These are phyloP conservation scores for Radopholus similis DNA, from an alignment of 1,140 invertebrate genomes.

Conservation along the genomic window DNA sequence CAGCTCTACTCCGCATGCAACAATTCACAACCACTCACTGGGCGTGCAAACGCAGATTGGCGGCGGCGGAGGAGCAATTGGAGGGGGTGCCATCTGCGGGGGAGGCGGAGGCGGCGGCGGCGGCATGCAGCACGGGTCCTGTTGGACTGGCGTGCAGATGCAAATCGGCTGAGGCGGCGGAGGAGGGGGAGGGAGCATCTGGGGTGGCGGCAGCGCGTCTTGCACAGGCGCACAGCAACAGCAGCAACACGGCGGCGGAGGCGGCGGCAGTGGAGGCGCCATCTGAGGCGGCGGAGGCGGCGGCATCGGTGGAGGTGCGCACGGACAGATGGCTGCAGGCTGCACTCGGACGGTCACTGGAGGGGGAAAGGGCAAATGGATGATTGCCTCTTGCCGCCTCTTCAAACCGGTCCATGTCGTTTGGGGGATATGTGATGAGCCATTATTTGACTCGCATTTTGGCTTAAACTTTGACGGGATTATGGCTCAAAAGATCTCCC, in stretches of 20 bases:
- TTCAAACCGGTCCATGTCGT: no score
- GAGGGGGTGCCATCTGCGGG: no score
- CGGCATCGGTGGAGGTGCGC: neutral
- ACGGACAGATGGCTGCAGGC: constrained; percentile 6
- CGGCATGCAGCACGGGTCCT: constrained; percentile 8
- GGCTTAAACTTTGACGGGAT: no score
- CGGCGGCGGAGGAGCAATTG: neutral
- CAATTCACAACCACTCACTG: neutral
- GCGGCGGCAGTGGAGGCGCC: neutral
- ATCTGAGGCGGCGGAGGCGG: constrained; percentile 12
- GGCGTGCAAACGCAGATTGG: constrained; percentile 8
- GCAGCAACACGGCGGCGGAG: neutral
- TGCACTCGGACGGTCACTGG: constrained; percentile 9
- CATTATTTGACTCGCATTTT: no score
- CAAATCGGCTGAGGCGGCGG: constrained; percentile 15
- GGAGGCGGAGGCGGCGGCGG: neutral
- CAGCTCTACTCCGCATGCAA: no score
- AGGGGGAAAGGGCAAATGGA: neutral
- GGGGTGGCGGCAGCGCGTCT: neutral
- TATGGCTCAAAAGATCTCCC: no score
- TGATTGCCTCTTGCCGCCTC: no score
- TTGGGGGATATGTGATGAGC: no score
- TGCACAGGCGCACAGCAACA: constrained; percentile 29
- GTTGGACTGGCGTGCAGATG: constrained; percentile 25
- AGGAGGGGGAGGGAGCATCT: neutral